Conservation (phyloP, 2,888 invertebrate genomes). For the Tachina lurida region DNA sequence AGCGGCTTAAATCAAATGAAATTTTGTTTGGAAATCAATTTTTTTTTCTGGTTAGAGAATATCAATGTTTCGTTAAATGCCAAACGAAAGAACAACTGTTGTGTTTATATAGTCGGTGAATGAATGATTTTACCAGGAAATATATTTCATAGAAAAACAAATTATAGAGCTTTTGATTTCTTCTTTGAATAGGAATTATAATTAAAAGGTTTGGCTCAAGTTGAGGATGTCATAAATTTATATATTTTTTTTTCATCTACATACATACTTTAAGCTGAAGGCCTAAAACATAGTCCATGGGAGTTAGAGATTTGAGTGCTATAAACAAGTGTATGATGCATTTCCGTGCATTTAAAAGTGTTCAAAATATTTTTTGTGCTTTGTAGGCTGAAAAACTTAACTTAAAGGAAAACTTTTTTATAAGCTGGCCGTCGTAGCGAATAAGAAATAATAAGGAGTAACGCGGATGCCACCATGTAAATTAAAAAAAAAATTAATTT, state of each 20-base stretch:
- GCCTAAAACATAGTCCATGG: background rate
- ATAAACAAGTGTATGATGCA: conserved; percentile 43
- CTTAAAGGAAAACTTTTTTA: too few species aligned
- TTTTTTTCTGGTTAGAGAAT: conserved; percentile 51
- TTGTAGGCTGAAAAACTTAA: too few species aligned
- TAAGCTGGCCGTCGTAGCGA: too few species aligned
- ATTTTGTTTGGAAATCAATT: conserved; percentile 76
- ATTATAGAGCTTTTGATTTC: conserved; percentile 64
- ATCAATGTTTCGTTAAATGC: conserved; percentile 56
- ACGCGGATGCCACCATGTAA: too few species aligned
- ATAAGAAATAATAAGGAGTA: too few species aligned
- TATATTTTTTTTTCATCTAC: background rate
- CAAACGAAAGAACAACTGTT: conserved; percentile 37
- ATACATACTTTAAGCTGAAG: background rate
- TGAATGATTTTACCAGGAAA: conserved; percentile 72
- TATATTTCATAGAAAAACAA: conserved; percentile 72
- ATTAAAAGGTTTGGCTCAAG: conserved; percentile 54
- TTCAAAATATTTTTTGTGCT: background rate
- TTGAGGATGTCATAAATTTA: conserved; percentile 67
- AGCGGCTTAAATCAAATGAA: conserved; percentile 80
- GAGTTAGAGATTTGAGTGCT: background rate
- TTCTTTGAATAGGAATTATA: conserved; percentile 52
- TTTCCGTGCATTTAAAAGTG: conserved; percentile 2
- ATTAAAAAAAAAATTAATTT: too few species aligned
- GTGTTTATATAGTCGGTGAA: conserved; percentile 41